Base-by-base conservation (phyloP, 2,113 vertebrate genomes). In the Cottus gobio region DNA sequence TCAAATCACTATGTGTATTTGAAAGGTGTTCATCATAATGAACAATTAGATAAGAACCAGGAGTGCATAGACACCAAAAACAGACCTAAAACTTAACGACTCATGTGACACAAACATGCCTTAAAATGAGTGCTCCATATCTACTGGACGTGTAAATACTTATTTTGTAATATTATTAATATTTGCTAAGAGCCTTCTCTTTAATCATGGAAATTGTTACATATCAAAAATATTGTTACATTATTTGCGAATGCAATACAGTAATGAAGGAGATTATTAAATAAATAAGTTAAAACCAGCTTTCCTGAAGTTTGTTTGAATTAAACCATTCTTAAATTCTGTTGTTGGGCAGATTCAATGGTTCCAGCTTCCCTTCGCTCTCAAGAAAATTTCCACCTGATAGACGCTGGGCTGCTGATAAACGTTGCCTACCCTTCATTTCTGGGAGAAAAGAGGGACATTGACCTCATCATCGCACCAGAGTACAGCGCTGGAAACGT, bases 401-500 rank as follows among this genome's bases (percentile, higher is more conserved):
- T 91, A 0, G 91, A 93, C 2, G 91, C 83, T 0, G 91, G 91
- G 16, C 18, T 91, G 64, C 0, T 82, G 30, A 73, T 93, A 12
- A 93, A 93, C 16, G 87, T 66, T 2, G 71, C 26, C 7, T 93
- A 91, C 26, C 91, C 89, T 26, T 48, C 91, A 9, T 91, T 93
- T 15, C 83, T 93, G 73, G 91, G 91, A 28, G 79, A 85, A 42
- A 93, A 87, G 52, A 79, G 91, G 68, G 87, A 89, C 79, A 86
- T 90, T 0, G 87, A 93, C 75, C 87, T 93, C 44, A 86, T 91
- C 58, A 88, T 93, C 1, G 87, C 82, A 24, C 89, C 82, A 0
- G 91, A 93, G 64, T 90, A 77, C 77, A 91, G 90, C 1, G 91
- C 90, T 26, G 89, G 91, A 28, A 28, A 77, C 39, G 84, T 93